phyloP scores from a whole-genome alignment of 2,797 vertebrate genomes.

The Poecile montanus region DNA sequence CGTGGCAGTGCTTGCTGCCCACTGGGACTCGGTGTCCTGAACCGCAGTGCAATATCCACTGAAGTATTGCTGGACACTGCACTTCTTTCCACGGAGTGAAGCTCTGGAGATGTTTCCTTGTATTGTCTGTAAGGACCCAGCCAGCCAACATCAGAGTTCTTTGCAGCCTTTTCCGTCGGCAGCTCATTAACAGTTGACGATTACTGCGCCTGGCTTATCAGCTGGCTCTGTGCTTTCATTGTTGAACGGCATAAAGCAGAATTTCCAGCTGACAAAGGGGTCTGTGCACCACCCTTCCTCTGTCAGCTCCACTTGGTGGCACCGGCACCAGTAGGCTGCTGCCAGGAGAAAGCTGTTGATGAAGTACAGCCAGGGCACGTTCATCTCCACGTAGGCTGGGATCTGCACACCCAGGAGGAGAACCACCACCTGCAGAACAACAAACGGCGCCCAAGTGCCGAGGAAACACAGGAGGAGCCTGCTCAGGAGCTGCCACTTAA shows the following conservation, averaged over 20 bases:
- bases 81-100: not conserved
- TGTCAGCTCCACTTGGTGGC: constrained; percentile 55
- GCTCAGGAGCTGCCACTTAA: constrained; percentile 60
- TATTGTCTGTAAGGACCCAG: rapidly evolving
- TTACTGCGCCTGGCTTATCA: constrained; percentile 51
- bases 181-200: constrained; percentile 58
- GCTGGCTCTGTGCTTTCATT: constrained; percentile 62
- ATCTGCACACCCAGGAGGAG: constrained; percentile 75
- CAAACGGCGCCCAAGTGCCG: constrained; percentile 82
- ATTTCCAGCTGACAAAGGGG: constrained; percentile 87
- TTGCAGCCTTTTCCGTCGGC: not conserved
- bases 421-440: constrained; percentile 75
- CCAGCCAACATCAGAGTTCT: not conserved
- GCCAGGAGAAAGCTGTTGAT: constrained; percentile 86
- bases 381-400: constrained; percentile 86
- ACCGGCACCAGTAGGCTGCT: constrained; percentile 75
- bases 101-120: not conserved
- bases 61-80: rapidly evolving
- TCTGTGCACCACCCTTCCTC: constrained; percentile 70
- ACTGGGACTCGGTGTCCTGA: not conserved
- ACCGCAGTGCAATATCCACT: not conserved
- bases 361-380: constrained; percentile 85
- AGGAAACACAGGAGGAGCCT: constrained; percentile 78
- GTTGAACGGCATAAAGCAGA: constrained; percentile 75
- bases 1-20: not conserved